A percentile compares a stretch with the other conserved stretches of the same genome.
phyloP scores from a whole-genome alignment of 1,140 invertebrate genomes.

The Leptoteleia sp. region DNA sequence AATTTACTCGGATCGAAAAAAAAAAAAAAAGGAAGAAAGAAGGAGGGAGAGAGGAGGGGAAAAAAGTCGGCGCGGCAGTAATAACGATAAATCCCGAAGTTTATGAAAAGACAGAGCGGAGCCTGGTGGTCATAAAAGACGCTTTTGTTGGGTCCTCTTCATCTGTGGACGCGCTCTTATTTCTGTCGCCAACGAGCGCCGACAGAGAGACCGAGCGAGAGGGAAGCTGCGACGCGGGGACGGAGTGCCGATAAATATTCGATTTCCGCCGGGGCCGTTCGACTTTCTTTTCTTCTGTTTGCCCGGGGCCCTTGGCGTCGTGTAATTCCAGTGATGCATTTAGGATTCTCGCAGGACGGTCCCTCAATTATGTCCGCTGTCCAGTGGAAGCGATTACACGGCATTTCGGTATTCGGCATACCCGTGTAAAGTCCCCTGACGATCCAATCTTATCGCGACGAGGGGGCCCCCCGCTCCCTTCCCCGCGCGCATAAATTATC shows the following conservation, averaged over 20 bases:
- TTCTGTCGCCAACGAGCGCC: slow-evolving; percentile 35
- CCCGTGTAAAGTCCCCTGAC: slow-evolving; percentile 68
- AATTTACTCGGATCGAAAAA: too few relatives aligned
- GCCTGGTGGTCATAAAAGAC: slow-evolving; percentile 51
- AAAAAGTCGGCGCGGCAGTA: too few relatives aligned
- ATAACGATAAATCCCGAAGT: slow-evolving; percentile 65
- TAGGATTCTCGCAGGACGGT: slow-evolving; percentile 69
- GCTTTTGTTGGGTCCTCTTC: slow-evolving; percentile 60
- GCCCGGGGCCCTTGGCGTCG: slow-evolving; percentile 54
- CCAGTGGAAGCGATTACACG: slow-evolving; percentile 68
- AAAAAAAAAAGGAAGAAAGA: too few relatives aligned
- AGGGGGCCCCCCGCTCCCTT: slow-evolving; percentile 40
- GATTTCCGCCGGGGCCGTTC: slow-evolving; percentile 63
- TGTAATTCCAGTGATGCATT: slow-evolving; percentile 71
- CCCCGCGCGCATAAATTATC: slow-evolving; percentile 67
- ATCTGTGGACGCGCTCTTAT: slow-evolving; percentile 52
- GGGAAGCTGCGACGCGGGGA: slow-evolving; percentile 1
- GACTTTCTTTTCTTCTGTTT: slow-evolving; percentile 66
- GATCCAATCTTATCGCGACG: slow-evolving; percentile 70
- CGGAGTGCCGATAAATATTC: slow-evolving; percentile 64
- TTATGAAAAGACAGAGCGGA: slow-evolving; percentile 65
- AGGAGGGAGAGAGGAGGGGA: too few relatives aligned
- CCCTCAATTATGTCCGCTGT: slow-evolving; percentile 69
- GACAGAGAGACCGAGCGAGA: slow-evolving; percentile 23
- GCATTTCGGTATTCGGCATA: slow-evolving; percentile 68